Evolutionary conservation across 2,113 vertebrate species (phyloP).

Genomic region (Daphoenositta chrysoptera): DNA sequence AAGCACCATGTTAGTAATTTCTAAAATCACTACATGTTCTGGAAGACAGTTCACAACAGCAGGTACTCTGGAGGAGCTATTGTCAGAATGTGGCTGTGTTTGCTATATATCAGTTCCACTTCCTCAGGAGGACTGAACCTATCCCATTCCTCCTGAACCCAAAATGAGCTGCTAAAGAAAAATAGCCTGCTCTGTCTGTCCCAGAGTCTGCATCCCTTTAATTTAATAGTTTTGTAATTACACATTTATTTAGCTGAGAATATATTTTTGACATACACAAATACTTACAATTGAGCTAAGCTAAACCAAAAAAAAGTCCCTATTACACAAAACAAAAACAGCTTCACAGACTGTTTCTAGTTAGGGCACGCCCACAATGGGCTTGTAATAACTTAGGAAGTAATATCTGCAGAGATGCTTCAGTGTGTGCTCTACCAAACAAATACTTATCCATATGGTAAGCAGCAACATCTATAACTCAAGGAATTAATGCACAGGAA

Average conservation of each 20-base stretch:
- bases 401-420: not conserved
- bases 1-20: not conserved
- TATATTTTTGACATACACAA: not conserved
- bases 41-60: not conserved
- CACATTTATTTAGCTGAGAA: not conserved
- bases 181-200: not conserved
- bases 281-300: not conserved
- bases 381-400: not conserved
- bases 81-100: not conserved
- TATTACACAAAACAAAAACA: not conserved
- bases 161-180: not conserved
- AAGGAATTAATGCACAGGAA: not conserved
- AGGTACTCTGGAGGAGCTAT: not conserved
- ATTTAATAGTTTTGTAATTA: not conserved
- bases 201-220: not conserved
- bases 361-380: not conserved
- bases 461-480: not conserved
- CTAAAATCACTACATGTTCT: not conserved
- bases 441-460: not conserved
- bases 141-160: not conserved
- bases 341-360: not conserved
- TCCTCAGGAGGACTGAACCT: not conserved
- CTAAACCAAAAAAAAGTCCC: not conserved
- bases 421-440: not conserved
- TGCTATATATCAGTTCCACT: not conserved